Evolutionary conservation across 2,113 vertebrate species (phyloP), one percentile per base, ranked within the genome.

Genomic region (Thinocorus orbignyianus): DNA sequence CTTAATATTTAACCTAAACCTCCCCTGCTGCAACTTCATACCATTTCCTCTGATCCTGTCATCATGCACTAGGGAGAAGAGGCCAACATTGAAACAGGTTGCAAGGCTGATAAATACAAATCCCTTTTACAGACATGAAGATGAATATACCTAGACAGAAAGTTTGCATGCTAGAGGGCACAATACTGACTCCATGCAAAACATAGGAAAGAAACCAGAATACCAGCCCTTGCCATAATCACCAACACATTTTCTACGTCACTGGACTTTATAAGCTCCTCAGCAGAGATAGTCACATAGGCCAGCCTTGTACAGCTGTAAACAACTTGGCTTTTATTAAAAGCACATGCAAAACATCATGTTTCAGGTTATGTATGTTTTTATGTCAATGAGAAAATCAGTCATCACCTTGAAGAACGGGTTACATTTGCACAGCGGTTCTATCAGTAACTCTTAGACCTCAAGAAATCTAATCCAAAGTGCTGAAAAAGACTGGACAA

Each of bases 91-190:
- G 42, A 57, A 74, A 44, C 12, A 80, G 54, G 61, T 25, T 28
- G 4, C 1, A 17, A 90, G 8, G 10, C 10, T 79, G 57, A n/a
- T 44, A 77, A 88, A 65, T 17, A 65, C 18, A 73, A 77, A 74
- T 78, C 23, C 18, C 17, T 48, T 55, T 91, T 41, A 42, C 17
- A 69, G 65, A 39, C 13, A 17, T 2, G 39, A 54, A 88, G 48
- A 46, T 25, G 33, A 71, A 42, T 0, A 0, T n/a, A 57, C 18
- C 48, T 25, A 41, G 55, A 13, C 8, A 72, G 26, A 31, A 51
- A 70, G 46, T 69, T 57, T 44, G 30, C 28, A 7, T 60, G 51
- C 26, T 79, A 60, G 42, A 81, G 24, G 16, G 17, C 24, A 76
- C 10, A 9, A 13, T 13, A 13, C 6, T 26, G 74, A 70, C 7